Evolutionary conservation across 2,888 invertebrate species (phyloP), one percentile per base, ranked within the genome.

Genomic region (Lepidocyrtoides sp.): DNA sequence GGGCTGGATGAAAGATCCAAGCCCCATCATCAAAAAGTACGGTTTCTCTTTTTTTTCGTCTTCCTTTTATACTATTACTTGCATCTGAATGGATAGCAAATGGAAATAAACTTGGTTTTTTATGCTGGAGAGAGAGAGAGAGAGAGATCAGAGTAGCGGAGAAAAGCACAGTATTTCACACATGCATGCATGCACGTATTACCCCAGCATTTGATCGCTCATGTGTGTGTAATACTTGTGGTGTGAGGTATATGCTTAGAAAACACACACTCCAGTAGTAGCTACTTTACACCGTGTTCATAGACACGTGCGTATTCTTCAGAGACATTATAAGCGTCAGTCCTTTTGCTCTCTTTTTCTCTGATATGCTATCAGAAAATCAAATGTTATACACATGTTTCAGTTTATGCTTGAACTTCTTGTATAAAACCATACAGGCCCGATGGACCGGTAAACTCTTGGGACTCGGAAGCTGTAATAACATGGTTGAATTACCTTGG

Each of bases 401-500:
- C 77, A 83, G 90, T 89, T 90, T 79, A 91, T 88, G 94, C 94
- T 89, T 69, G 84, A 26, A 32, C 93, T 60, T n/a, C n/a, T n/a
- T 44, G 85, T 84, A 85, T 12, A 60, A 60, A 60, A 60, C 60
- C 36, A 94, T 95, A 7, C 93, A 97, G 97, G 95, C 96, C 97
- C 94, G 97, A 97, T 87, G 96, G 97, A 94, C 97, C 98, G 89
- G 97, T 98, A 94, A 96, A 96, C 0, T 97, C 97, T 93, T 98
- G 98, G 97, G 97, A 98, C 95, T 96, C 97, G 26, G 97, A 97
- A 85, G 97, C 97, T 57, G 96, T 98, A 0, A 97, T 97, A 95
- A 97, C 97, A 41, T 99, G 98, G 98, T 95, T 99, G 48, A 96
- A 97, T 93, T 97, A 96, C 94, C 95, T 97, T 84, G 98, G 97